Base-by-base conservation (phyloP, 1,140 invertebrate species). In the Cotesia vestalis region DNA sequence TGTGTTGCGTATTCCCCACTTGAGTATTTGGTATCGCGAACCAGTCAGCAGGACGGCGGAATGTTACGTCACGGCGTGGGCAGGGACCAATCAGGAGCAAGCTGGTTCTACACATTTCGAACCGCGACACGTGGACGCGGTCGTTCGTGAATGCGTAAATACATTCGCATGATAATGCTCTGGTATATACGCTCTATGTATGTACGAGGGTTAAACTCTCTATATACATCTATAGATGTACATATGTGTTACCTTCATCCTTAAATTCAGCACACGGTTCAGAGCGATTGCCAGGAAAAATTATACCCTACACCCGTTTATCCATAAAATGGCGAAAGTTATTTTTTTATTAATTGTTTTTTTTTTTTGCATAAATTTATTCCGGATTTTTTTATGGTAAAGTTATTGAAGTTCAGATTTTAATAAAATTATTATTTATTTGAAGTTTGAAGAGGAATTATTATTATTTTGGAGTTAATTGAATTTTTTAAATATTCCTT, bases 51-150 rank as follows among this genome's bases (percentile, higher is more conserved):
- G 60, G 61, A 73, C 71, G 73, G 69, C 66, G 73, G 27, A 70
- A 69, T 66, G 72, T 76, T 78, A 66, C 78, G 77, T 79, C 77
- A 78, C 57, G 59, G 59, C 51, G 8, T 62, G 59, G 57, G 68
- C 71, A 36, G 62, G 34, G 12, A 52, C 78, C 78, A 79, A 79
- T 79, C 73, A 71, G 71, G 20, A 59, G 70, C 27, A 34, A 62
- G 60, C 36, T 38, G 11, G 60, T 62, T 27, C 27, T 35, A 62
- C 60, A 17, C 62, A 35, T 53, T 52, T 34, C 20, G 0, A 27
- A 14, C 12, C 5, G 6, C 69, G 71, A 79, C 77, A 78, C 74
- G 74, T 77, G 75, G 72, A 52, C 9, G 27, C 59, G 52, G 34
- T 36, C 60, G 36, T 36, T 62, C 27, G 36, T 62, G 60, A 62